phyloP scores from a whole-genome alignment of 2,113 vertebrate species.

The Candoia aspera region DNA sequence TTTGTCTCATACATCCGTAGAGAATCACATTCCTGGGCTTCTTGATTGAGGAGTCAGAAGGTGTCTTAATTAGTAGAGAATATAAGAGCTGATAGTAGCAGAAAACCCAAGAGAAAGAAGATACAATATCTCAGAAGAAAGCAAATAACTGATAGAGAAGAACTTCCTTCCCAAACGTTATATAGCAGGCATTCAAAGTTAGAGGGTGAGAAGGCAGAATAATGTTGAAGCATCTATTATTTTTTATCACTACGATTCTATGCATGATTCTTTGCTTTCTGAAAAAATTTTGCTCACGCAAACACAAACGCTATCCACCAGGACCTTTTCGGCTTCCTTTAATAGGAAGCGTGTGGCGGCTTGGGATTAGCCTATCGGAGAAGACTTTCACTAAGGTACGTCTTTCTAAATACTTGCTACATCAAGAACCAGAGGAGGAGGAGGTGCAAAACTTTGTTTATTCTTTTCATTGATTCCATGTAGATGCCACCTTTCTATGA shows the following conservation, averaged over 20 bases:
- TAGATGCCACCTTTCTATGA: background rate
- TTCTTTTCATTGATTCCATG: background rate
- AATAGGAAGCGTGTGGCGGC: constrained; percentile 16
- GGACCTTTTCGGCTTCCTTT: constrained; percentile 18
- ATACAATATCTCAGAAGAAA: background rate
- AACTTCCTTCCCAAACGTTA: background rate
- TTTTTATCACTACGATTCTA: background rate
- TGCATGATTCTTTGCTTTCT: background rate
- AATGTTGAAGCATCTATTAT: background rate
- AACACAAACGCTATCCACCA: background rate
- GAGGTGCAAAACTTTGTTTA: background rate
- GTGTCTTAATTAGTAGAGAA: background rate
- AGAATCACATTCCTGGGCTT: background rate
- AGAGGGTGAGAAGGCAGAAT: background rate
- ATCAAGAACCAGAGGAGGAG: background rate
- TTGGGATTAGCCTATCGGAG: background rate
- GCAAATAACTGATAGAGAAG: background rate
- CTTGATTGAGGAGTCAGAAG: background rate
- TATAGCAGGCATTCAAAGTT: background rate
- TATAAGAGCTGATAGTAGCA: background rate
- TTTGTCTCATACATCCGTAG: background rate
- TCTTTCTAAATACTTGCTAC: background rate
- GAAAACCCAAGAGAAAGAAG: background rate
- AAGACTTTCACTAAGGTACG: background rate
- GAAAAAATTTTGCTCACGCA: background rate